Evolutionary conservation across 2,888 invertebrate species (phyloP).

Genomic region (Epinotia ramella): DNA sequence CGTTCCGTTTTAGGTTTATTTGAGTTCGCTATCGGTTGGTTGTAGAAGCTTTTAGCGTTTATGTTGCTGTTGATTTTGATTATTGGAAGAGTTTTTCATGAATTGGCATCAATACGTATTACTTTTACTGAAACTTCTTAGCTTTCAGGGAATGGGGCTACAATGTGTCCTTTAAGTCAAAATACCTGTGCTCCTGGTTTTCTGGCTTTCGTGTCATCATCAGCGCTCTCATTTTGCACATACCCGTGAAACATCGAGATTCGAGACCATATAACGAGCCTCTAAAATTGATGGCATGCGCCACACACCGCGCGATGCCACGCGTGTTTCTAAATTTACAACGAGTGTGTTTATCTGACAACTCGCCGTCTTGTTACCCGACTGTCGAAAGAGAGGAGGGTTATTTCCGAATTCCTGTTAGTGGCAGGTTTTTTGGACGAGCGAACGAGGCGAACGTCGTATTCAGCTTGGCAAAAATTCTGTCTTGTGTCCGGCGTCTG

Average conservation of each 20-base stretch:
- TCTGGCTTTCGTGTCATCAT: background rate
- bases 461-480: too few relatives aligned
- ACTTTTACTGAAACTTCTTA: background rate
- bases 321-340: too few relatives aligned
- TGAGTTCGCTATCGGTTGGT: constrained; percentile 16
- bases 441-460: too few relatives aligned
- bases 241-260: background rate
- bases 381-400: too few relatives aligned
- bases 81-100: background rate
- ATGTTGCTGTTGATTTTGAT: background rate
- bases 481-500: too few relatives aligned
- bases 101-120: background rate
- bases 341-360: too few relatives aligned
- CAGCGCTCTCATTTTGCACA: background rate
- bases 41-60: background rate
- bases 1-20: constrained; percentile 27
- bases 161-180: background rate
- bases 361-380: too few relatives aligned
- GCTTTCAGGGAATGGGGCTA: background rate
- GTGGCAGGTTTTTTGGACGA: too few relatives aligned
- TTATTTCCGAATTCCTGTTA: too few relatives aligned
- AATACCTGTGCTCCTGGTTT: background rate
- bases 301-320: too few relatives aligned
- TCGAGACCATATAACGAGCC: background rate
- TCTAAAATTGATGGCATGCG: too few relatives aligned